Evolutionary conservation across 2,113 vertebrate genomes (phyloP).

Genomic region (Oryzias javanicus): DNA sequence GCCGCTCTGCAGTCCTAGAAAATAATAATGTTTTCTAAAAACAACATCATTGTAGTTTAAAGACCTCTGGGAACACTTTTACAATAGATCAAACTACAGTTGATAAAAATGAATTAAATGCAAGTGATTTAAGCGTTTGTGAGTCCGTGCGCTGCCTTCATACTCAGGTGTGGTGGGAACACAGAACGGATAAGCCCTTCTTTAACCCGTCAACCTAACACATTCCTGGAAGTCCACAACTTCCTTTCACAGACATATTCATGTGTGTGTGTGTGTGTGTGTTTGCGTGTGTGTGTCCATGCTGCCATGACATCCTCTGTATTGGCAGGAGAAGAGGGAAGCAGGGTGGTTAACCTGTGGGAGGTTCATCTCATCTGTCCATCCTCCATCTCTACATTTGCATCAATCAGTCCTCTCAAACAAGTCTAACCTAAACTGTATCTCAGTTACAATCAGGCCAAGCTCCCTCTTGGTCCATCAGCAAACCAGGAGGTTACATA

Average conservation of each 20-base stretch:
- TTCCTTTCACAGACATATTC: conserved; percentile 16
- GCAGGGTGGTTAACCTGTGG: conserved; percentile 20
- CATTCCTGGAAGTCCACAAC: conserved; percentile 51
- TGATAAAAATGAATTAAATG: no score
- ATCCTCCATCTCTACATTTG: background rate
- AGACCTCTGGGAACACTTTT: no score
- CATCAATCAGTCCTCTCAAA: background rate
- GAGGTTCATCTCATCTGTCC: conserved; percentile 4
- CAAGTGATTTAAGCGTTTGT: background rate
- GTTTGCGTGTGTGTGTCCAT: no score
- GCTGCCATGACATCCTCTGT: no score
- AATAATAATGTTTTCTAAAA: no score
- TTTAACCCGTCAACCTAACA: conserved; percentile 21
- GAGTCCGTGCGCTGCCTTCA: conserved; percentile 24
- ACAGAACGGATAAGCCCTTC: conserved; percentile 39
- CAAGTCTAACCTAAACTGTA: no score
- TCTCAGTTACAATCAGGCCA: background rate
- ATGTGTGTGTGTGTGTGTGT: conserved; percentile 14
- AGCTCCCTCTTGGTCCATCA: background rate
- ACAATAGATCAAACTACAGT: no score
- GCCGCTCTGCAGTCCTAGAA: no score
- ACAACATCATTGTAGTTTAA: no score
- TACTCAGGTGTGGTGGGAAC: conserved; percentile 46
- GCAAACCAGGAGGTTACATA: background rate
- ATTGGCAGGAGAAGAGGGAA: conserved; percentile 21